Conservation (phyloP, 2,888 invertebrate genomes). For the Cloeon dipterum region DNA sequence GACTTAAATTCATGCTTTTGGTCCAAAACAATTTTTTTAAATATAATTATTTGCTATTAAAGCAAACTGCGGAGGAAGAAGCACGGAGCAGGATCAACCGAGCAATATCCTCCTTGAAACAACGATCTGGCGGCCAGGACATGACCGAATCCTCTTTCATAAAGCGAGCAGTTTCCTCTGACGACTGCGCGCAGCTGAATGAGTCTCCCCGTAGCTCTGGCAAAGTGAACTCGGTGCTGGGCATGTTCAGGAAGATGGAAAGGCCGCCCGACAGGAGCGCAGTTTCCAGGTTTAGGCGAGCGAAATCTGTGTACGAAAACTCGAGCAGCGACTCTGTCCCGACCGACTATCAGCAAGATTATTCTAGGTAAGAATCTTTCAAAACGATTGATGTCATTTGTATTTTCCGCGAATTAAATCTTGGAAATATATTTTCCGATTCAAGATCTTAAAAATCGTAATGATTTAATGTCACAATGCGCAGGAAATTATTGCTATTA, state of each 20-base stretch:
- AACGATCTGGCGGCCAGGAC: conserved; percentile 11
- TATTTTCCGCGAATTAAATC: conserved; percentile 26
- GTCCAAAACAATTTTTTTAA: too few species aligned
- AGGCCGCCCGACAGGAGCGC: conserved; percentile 8
- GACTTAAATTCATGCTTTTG: too few species aligned
- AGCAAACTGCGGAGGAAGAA: too few species aligned
- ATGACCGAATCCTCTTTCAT: conserved; percentile 39
- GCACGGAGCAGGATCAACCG: conserved; percentile 26
- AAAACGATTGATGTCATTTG: too few species aligned
- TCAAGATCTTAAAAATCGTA: conserved; percentile 23
- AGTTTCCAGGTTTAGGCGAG: conserved; percentile 7
- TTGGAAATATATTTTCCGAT: conserved; percentile 20
- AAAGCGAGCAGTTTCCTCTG: conserved; percentile 47
- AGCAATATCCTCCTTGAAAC: conserved; percentile 12
- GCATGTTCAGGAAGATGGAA: conserved; percentile 40
- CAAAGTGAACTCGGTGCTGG: conserved; percentile 50
- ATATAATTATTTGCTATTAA: too few species aligned
- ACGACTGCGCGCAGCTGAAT: conserved; percentile 25
- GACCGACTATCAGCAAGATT: conserved; percentile 6
- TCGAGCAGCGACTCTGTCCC: conserved; percentile 12
- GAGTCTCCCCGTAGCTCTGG: conserved; percentile 13
- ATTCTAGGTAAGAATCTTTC: too few species aligned
- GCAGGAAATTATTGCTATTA: conserved; percentile 18
- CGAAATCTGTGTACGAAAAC: conserved; percentile 12
- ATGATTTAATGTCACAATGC: conserved; percentile 17